Base-by-base conservation (phyloP, 2,797 vertebrate species). In the Luscinia megarhynchos region DNA sequence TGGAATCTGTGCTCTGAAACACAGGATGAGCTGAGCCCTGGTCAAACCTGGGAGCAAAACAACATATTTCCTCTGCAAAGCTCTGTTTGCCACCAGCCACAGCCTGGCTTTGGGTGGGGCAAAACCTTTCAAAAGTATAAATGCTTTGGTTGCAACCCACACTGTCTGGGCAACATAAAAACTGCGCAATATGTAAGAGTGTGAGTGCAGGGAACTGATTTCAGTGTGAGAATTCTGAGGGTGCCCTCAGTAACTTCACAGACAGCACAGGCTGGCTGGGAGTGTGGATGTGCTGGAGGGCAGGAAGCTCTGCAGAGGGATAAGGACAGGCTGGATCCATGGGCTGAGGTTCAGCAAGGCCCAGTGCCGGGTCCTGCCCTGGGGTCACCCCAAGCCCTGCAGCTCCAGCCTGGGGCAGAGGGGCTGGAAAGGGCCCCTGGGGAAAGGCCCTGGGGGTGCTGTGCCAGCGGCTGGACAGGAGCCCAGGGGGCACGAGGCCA, bases 1-100 rank as follows among this genome's bases (percentile, higher is more conserved):
- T 64, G 88, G 89, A 66, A 87, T 53, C 58, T 21, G 27, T 6
- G 8, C 46, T 94, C 38, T 58, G 84, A 87, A 95, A 74, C 0
- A 1, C 64, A 6, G 89, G n/a, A 82, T 92, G 84, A 84, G 75
- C 89, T 92, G 91, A 92, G 95, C 84, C 58, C 67, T 11, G 24
- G 51, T 51, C 80, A 78, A 62, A 84, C 80, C 80, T 66, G 77
- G 55, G 36, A 90, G 51, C 70, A 62, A 72, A 84, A 68, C 68
- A 84, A 17, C 30, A 32, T 26, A 48, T 81, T 58, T 86, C 46
- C 51, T 59, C 46, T 84, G 46, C 62, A 90, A n/a, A 88, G 30
- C 61, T 59, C n/a, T 57, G 15, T 61, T 81, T 92, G 70, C 63
- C 34, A n/a, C 29, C 67, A 23, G 27, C 26, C 63, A 50, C 77